Base-by-base conservation (phyloP, 2,888 invertebrate species). In the Argyresthia albistria region DNA sequence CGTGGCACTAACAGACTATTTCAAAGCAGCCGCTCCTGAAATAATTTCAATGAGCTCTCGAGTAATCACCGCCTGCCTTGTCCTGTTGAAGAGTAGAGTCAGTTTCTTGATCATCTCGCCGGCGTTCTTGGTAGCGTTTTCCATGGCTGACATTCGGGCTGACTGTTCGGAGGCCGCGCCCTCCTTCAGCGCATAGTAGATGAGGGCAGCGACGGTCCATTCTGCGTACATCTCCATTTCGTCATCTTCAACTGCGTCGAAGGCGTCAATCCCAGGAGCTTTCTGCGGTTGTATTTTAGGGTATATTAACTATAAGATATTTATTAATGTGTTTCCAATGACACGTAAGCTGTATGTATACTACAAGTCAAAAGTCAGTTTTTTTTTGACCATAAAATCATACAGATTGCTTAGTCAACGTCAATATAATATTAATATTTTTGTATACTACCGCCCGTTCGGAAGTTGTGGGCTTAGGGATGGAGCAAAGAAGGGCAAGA, bases 21-120 rank as follows among this genome's bases (percentile, higher is more conserved):
- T 90, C 57, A 94, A 86, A 48, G 95, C 95, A 35, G 95, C 92
- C 46, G 96, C 96, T 61, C 96, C 96, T 51, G 96, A 96, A 68
- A 96, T 96, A 80, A 96, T 96, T 88, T 96, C 96, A 67, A 95
- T 96, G 62, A 96, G 89, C 73, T 96, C 96, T 62, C 93, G 89
- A 43, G 96, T 96, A 80, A 96, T 96, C 69, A 96, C 96, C 53
- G 94, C 91, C 73, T 95, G 94, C 60, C 94, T 87, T 37, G 94
- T 95, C 62, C 94, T 86, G 84, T 94, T 94, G 88, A 91, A 94
- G 14, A 92, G 89, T 61, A 94, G 75, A 0, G 91, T 92, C 55
- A 94, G 82, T 64, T 92, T 92, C 66, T 90, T 90, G 68, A 95
- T 94, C 93, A 94, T 93, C 60, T 95, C 94, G 50, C 91, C 92